These are phyloP conservation scores for Acholoe squamosa DNA, from an alignment of 2,888 invertebrate species.

Conservation along the genomic window DNA sequence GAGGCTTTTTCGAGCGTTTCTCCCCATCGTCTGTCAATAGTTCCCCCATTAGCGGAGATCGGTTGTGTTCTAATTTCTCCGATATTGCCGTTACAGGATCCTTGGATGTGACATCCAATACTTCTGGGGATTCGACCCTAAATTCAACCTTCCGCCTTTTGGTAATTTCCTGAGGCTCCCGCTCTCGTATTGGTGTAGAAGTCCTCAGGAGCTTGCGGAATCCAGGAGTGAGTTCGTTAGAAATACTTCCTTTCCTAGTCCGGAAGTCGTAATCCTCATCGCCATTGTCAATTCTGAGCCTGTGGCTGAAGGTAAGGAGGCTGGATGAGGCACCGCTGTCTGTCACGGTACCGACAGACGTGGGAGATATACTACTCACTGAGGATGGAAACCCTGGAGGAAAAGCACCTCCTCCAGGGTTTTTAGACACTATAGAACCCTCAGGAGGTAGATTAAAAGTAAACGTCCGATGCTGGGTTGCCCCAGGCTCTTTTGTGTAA, in stretches of 20 bases:
- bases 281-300: background rate
- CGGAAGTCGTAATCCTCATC: background rate
- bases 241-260: slow-evolving; percentile 2
- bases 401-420: too few relatives aligned
- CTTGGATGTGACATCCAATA: background rate
- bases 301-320: background rate
- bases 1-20: background rate
- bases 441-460: background rate
- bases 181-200: background rate
- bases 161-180: background rate
- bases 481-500: background rate
- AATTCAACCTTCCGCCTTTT: slow-evolving; percentile 13
- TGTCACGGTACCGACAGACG: background rate
- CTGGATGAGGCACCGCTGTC: background rate
- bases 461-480: slow-evolving; percentile 25
- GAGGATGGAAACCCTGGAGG: background rate
- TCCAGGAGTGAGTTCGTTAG: background rate
- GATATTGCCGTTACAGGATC: slow-evolving; percentile 6
- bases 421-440: too few relatives aligned
- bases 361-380: background rate
- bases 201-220: background rate
- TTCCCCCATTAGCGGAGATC: background rate
- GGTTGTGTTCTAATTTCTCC: background rate
- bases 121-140: background rate
- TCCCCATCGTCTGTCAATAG: background rate